phyloP scores from a whole-genome alignment of 2,113 vertebrate genomes.

The Notarius quadriscutis region DNA sequence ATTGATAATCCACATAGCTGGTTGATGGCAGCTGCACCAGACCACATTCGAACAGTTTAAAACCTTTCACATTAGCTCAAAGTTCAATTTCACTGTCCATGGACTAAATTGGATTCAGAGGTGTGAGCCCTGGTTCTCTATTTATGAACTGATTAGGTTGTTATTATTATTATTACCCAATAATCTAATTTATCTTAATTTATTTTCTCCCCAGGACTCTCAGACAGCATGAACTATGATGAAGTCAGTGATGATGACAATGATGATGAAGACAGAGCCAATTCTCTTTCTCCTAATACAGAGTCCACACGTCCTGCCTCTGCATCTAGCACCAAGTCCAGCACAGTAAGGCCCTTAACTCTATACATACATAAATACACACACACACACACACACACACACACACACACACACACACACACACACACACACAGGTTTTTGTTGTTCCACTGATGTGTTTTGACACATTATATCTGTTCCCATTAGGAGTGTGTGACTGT shows the following conservation, averaged over 20 bases:
- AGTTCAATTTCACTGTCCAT: background rate
- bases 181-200: background rate
- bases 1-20: background rate
- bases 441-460: background rate
- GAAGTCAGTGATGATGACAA: constrained; percentile 81
- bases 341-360: constrained; percentile 65
- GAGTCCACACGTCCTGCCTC: constrained; percentile 79
- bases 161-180: background rate
- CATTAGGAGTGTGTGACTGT: constrained; percentile 76
- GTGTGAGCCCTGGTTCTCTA: background rate
- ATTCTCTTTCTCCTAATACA: constrained; percentile 67
- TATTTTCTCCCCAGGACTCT: constrained; percentile 77
- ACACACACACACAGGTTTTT: background rate
- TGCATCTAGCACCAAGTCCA: constrained; percentile 79
- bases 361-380: background rate
- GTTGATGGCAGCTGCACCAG: background rate
- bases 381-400: background rate
- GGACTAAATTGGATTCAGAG: background rate
- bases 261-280: constrained; percentile 61
- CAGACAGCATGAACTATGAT: constrained; percentile 90
- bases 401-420: too few species aligned
- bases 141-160: background rate
- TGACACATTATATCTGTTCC: background rate
- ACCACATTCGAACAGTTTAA: background rate
- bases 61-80: background rate